phyloP scores from a whole-genome alignment of 2,113 vertebrate genomes.

The Cichladusa arquata region DNA sequence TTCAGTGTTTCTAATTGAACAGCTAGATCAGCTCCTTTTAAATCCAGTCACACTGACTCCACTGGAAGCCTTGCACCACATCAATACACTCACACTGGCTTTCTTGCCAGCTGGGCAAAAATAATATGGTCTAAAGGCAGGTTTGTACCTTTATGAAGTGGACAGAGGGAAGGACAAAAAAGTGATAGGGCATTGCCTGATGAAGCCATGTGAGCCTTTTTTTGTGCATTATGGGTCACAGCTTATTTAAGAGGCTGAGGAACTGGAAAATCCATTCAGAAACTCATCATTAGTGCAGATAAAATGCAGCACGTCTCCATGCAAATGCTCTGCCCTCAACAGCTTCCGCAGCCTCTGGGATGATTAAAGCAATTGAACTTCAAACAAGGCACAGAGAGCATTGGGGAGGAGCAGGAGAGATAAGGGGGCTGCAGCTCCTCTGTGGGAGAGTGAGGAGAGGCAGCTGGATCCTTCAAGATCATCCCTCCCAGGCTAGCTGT shows the following conservation, averaged over 20 bases:
- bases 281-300: not conserved
- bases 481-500: not conserved
- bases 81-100: not conserved
- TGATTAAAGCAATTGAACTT: conserved; percentile 53
- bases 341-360: conserved; percentile 7
- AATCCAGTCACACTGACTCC: not conserved
- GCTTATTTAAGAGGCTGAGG: not conserved
- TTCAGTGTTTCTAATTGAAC: not conserved
- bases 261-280: not conserved
- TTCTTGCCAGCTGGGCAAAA: not conserved
- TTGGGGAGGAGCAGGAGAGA: not conserved
- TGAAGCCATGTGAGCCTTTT: not conserved
- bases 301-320: not conserved
- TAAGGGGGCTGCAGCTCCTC: conserved; percentile 12
- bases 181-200: not conserved
- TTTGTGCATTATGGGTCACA: not conserved
- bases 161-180: not conserved
- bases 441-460: not conserved
- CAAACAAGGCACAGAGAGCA: not conserved
- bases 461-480: not conserved
- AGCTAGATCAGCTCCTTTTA: not conserved
- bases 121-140: not conserved
- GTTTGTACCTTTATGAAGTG: not conserved
- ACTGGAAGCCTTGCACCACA: not conserved
- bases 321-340: not conserved